These are phyloP conservation scores for Hapalemur alaotrensis DNA, from an alignment of 2,797 vertebrate species.

Conservation along the genomic window DNA sequence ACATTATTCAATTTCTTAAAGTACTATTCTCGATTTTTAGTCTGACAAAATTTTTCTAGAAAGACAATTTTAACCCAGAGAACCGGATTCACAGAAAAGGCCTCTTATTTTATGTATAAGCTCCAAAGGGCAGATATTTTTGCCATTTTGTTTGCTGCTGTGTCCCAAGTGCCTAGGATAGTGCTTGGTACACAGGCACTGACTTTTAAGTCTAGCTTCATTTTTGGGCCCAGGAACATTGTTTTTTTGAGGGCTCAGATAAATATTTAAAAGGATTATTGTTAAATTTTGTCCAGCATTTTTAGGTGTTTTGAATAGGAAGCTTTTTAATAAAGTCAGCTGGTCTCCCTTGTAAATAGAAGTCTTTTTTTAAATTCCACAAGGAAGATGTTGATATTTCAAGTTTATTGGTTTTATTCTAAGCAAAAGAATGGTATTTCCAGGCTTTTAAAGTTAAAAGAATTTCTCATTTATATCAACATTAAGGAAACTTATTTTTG, in stretches of 20 bases:
- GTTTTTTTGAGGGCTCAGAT: neutral
- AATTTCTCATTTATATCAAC: neutral
- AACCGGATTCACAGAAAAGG: neutral
- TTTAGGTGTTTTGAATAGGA: slow-evolving; percentile 4
- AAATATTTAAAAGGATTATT: slow-evolving; percentile 30
- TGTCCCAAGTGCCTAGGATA: neutral
- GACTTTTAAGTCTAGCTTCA: slow-evolving; percentile 2
- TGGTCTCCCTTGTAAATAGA: neutral
- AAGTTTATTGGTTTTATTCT: neutral
- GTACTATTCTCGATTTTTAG: neutral
- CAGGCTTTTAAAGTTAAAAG: neutral
- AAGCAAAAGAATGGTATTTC: neutral
- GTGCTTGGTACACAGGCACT: neutral
- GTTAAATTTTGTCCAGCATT: neutral
- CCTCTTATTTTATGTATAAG: neutral
- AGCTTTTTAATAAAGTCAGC: neutral
- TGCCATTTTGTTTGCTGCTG: neutral
- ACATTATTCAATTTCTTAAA: neutral
- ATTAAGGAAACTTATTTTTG: slow-evolving; percentile 3
- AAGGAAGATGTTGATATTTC: slow-evolving; percentile 9
- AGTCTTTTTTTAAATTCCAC: slow-evolving; percentile 24
- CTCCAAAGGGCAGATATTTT: neutral
- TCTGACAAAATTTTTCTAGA: neutral
- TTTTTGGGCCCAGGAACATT: neutral
- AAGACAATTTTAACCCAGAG: neutral